phyloP scores from a whole-genome alignment of 2,888 invertebrate species.

The Nyleta sp. region DNA sequence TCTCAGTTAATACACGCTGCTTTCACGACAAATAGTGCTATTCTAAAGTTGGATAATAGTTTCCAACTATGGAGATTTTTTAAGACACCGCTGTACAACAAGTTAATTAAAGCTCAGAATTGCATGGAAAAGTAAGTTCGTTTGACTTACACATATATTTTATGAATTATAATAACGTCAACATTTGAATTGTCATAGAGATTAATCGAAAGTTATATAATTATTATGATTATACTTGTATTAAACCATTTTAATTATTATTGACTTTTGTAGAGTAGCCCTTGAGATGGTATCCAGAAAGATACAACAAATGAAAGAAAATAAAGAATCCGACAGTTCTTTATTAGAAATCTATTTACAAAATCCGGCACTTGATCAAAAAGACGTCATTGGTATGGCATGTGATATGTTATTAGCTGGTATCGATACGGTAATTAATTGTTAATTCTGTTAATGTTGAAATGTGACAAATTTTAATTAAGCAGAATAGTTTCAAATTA shows the following conservation, averaged over 20 bases:
- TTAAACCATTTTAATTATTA: no score
- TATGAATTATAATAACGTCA: not conserved
- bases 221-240: no score
- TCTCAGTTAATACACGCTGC: slow-evolving; percentile 89
- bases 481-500: no score
- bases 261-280: slow-evolving; percentile 84
- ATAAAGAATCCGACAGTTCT: slow-evolving; percentile 79
- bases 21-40: slow-evolving; percentile 88
- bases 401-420: slow-evolving; percentile 94
- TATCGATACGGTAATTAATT: slow-evolving; percentile 89
- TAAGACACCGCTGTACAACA: slow-evolving; percentile 88
- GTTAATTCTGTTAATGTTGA: not conserved
- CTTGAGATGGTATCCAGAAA: slow-evolving; percentile 86
- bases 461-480: no score
- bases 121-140: slow-evolving; percentile 86
- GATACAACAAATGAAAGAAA: slow-evolving; percentile 81
- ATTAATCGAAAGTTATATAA: no score
- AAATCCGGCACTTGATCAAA: slow-evolving; percentile 87
- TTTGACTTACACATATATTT: not conserved
- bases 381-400: slow-evolving; percentile 92
- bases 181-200: no score
- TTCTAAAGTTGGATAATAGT: slow-evolving; percentile 88
- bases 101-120: slow-evolving; percentile 87
- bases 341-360: slow-evolving; percentile 88
- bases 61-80: slow-evolving; percentile 88